These are phyloP conservation scores for Fabriciana adippe DNA, from an alignment of 2,888 invertebrate genomes.

Conservation along the genomic window DNA sequence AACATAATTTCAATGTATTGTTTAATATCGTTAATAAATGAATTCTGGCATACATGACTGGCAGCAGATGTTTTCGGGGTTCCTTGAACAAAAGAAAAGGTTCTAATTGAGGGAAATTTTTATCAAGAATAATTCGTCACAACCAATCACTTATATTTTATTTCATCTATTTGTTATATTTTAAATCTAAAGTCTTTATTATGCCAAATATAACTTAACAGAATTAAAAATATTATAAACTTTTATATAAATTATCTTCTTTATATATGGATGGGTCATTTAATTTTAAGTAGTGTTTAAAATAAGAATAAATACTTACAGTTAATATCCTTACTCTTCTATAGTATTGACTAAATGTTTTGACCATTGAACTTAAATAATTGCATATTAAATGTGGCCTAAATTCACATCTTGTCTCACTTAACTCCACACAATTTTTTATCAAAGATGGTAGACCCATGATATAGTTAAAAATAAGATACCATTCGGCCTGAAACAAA, in stretches of 20 bases:
- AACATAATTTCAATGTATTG: constrained; percentile 83
- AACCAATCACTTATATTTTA: background rate
- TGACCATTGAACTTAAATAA: constrained; percentile 84
- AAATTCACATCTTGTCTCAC: constrained; percentile 75
- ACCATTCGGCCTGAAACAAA: constrained; percentile 88
- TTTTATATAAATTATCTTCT: too few species aligned
- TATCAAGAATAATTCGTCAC: constrained; percentile 24
- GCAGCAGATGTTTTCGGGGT: constrained; percentile 85
- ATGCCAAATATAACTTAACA: too few species aligned
- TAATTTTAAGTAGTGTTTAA: background rate
- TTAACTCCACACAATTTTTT: constrained; percentile 73
- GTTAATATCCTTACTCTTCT: constrained; percentile 86
- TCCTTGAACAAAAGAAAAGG: constrained; percentile 79
- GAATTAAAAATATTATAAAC: too few species aligned
- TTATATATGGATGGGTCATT: too few species aligned
- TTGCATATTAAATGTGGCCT: constrained; percentile 85
- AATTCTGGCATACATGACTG: constrained; percentile 86
- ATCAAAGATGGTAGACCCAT: constrained; percentile 85
- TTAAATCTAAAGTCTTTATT: too few species aligned
- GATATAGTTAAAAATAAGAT: constrained; percentile 85
- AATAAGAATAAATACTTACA: constrained; percentile 70
- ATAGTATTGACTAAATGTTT: constrained; percentile 88
- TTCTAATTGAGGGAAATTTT: background rate
- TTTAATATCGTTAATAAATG: constrained; percentile 85
- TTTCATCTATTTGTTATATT: too few species aligned